These are phyloP conservation scores for Lycocorax pyrrhopterus DNA, from an alignment of 2,113 vertebrate species.

Conservation along the genomic window DNA sequence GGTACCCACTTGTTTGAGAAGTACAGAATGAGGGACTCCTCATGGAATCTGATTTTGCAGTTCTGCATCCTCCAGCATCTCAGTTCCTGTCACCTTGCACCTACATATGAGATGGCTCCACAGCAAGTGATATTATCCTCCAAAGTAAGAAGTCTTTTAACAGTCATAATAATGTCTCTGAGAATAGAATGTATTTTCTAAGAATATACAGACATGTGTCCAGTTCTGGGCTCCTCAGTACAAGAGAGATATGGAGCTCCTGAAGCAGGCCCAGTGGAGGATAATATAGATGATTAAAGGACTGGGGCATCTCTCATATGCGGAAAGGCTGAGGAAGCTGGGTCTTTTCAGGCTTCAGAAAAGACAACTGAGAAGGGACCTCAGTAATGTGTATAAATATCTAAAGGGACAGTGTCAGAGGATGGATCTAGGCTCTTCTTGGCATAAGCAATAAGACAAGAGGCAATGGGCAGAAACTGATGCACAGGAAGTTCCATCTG, in stretches of 20 bases:
- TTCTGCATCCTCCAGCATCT: not conserved
- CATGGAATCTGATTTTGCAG: not conserved
- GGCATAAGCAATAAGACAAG: not conserved
- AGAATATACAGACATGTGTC: not conserved
- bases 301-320: no score
- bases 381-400: not conserved
- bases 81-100: not conserved
- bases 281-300: not conserved
- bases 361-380: not conserved
- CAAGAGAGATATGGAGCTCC: not conserved
- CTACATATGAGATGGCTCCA: not conserved
- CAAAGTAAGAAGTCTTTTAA: not conserved
- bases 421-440: not conserved
- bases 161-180: not conserved
- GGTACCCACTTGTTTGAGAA: not conserved
- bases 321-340: not conserved
- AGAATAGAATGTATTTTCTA: not conserved
- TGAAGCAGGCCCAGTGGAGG: not conserved
- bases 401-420: not conserved
- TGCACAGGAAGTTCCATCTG: not conserved
- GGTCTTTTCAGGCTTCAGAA: not conserved
- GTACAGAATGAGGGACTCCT: not conserved
- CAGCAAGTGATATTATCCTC: not conserved
- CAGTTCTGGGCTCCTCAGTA: not conserved
- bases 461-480: not conserved